Evolutionary conservation across 2,113 vertebrate species (phyloP), one percentile per base, ranked within the genome.

Genomic region (Gobio gobio): DNA sequence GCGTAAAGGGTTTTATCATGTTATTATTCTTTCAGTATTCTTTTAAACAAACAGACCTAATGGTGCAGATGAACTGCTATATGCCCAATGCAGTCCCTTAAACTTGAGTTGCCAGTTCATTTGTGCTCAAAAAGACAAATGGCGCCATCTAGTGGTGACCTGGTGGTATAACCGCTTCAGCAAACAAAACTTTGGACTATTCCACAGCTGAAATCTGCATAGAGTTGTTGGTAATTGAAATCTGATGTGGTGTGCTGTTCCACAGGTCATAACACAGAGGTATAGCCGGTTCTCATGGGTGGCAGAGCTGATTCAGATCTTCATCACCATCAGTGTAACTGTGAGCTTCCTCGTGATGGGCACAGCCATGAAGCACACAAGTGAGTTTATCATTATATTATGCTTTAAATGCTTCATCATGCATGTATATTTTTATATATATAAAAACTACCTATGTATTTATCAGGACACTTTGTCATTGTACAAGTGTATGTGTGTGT

Each of bases 301-400:
- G 90, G 92, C 93, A 16, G 70, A 91, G 88, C 90, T 94, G 82
- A 94, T 94, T 87, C 92, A 94, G 90, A 90, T 92, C 74, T 94
- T 94, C 47, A 94, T 94, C 40, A 91, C 93, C 90, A 87, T 94
- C 90, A 95, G 93, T 59, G 85, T 94, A 88, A 93, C 92, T 0
- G 93, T 94, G 83, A 94, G 93, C 73, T 95, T 94, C 89, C 93
- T 94, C 22, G 93, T 94, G 75, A 93, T 93, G 91, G 94, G 93
- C 43, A 93, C 93, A 0, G 92, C 94, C 86, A 92, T 94, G 92
- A 94, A 93, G 68, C 91, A 95, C 90, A 94, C 92, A 56, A 90
- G 94, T 94, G 86, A 82, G 91, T 87, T 43, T 10, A 40, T n/a
- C 14, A 9, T 9, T 49, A 22, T 10, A 64, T 45, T 29, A 10